Conservation (phyloP, 2,113 vertebrate species). For the Podocnemis expansa region DNA sequence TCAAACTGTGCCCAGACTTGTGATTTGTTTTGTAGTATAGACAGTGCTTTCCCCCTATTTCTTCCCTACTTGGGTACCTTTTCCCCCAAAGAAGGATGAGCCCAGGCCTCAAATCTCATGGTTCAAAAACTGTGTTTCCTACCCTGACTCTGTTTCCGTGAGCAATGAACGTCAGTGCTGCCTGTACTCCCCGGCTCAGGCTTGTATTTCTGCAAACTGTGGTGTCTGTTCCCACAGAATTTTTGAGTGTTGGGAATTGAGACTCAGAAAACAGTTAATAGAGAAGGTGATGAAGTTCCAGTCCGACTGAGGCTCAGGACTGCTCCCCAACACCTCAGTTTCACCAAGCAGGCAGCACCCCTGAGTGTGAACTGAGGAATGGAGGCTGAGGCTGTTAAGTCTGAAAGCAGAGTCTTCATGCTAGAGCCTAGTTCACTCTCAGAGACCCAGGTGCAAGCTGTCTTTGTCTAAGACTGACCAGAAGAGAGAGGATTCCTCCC, state of each 20-base stretch:
- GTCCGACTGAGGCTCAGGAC: neutral
- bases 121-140: neutral
- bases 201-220: neutral
- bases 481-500: neutral
- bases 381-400: neutral
- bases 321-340: neutral
- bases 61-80: neutral
- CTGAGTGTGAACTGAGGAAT: neutral
- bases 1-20: too few species aligned
- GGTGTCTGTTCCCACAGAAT: neutral
- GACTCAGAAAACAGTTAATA: neutral
- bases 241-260: neutral
- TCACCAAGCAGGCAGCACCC: neutral
- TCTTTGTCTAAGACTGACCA: neutral
- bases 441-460: neutral
- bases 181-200: neutral
- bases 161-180: neutral
- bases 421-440: neutral
- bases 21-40: neutral
- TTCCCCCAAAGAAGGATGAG: neutral
- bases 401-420: neutral
- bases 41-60: neutral
- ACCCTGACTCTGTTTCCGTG: neutral
- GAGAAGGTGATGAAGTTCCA: neutral
- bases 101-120: neutral